A percentile compares a stretch with the other conserved stretches of the same genome.
These are phyloP conservation scores for Heloderma charlesbogerti DNA, from an alignment of 2,113 vertebrate species.

Conservation along the genomic window DNA sequence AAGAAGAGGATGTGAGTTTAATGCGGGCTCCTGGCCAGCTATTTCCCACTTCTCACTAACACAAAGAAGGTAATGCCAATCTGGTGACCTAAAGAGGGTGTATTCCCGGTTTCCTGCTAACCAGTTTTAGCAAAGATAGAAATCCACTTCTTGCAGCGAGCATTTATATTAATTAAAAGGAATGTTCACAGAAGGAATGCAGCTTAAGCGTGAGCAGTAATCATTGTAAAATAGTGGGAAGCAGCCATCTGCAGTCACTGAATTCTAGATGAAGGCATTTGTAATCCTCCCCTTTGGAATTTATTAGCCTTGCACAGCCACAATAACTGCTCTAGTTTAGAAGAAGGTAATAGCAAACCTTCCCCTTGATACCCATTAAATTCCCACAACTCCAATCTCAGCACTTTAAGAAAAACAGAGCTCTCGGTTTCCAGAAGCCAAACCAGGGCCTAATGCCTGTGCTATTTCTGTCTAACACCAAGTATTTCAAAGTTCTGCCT, in stretches of 20 bases:
- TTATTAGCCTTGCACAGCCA: conserved; percentile 63
- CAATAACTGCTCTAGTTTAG: conserved; percentile 65
- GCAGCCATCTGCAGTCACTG: conserved; percentile 61
- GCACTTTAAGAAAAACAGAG: conserved; percentile 46
- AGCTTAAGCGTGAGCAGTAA: conserved; percentile 40
- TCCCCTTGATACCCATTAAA: conserved; percentile 51
- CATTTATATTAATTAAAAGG: conserved; percentile 54
- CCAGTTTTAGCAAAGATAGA: not conserved
- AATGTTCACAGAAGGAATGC: conserved; percentile 45
- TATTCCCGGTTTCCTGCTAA: conserved; percentile 15
- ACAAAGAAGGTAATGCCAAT: not conserved
- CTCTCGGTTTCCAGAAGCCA: conserved; percentile 55
- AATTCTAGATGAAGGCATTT: conserved; percentile 54
- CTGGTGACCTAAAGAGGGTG: not conserved
- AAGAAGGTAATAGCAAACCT: conserved; percentile 45
- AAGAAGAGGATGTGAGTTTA: not conserved
- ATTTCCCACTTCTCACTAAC: not conserved
- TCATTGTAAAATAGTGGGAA: conserved; percentile 45
- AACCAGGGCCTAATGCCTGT: conserved; percentile 29
- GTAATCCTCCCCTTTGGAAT: conserved; percentile 71
- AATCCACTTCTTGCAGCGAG: conserved; percentile 1
- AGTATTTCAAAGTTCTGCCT: conserved; percentile 5
- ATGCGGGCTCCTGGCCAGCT: not conserved
- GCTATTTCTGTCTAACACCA: conserved; percentile 3
- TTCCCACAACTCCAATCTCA: conserved; percentile 44